Evolutionary conservation across 2,888 invertebrate species (phyloP), one percentile per base, ranked within the genome.

Genomic region (Nipponacmea schrenckii): DNA sequence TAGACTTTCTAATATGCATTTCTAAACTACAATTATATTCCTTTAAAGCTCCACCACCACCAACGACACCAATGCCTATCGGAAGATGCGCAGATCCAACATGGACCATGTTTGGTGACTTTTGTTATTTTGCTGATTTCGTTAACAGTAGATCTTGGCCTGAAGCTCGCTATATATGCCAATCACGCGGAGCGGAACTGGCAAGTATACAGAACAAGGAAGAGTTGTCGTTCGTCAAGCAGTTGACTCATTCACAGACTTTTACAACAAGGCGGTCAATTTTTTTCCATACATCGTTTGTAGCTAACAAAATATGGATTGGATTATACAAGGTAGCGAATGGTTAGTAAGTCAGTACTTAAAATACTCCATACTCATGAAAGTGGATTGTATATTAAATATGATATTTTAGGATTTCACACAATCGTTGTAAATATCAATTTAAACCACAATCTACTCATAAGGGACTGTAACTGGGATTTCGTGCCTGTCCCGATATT

Each of bases 91-190:
- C 66, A 10, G 66, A 69, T 63, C 48, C n/a, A 15, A 12, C 24
- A 8, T 72, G 72, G 72, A 14, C 24, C 2, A 24, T 27, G 14
- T 45, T 44, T 15, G 63, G 27, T 14, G 64, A 72, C 63, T 46
- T 62, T 62, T 72, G 72, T 62, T 72, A 69, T 50, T 56, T 62
- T 17, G 50, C 50, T 17, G 45, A 64, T n/a, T 44, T 45, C 7
- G 39, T 12, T 3, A 7, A 20, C 2, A 62, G 17, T 5, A 62
- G 46, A 26, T 69, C 72, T 4, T 72, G 72, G 72, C 69, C 72
- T 0, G 72, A 72, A 31, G 69, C 72, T 17, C 62, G 69, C 15
- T 69, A 62, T 26, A 39, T 66, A 7, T 72, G 72, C 24, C 45
- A 27, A 62, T 56, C 62, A 17, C 45, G n/a, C 17, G 69, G 72